These are phyloP conservation scores for Willisornis vidua DNA, from an alignment of 2,113 vertebrate genomes.

Conservation along the genomic window DNA sequence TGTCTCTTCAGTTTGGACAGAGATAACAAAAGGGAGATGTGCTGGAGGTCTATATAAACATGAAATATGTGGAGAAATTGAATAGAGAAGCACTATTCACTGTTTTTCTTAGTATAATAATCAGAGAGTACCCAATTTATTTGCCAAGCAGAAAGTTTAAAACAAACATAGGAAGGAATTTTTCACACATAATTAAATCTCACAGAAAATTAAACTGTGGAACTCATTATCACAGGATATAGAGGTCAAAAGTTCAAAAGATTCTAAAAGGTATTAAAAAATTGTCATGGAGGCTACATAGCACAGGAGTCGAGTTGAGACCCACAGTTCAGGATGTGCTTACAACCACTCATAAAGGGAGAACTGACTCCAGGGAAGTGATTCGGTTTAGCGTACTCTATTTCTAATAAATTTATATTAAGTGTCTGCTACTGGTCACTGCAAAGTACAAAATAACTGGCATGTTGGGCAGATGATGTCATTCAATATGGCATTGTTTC, in stretches of 20 bases:
- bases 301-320: neutral
- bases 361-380: neutral
- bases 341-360: neutral
- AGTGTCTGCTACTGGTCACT: neutral
- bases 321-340: neutral
- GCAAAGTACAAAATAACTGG: neutral
- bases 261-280: neutral
- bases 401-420: neutral
- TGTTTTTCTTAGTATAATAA: neutral
- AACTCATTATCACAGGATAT: neutral
- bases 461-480: neutral
- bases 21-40: neutral
- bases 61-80: neutral
- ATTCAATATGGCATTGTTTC: neutral
- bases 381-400: neutral
- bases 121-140: slow-evolving; percentile 14
- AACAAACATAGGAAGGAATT: slow-evolving; percentile 29
- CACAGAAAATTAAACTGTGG: slow-evolving; percentile 11
- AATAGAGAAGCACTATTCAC: neutral
- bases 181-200: slow-evolving; percentile 40
- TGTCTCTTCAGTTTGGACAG: neutral
- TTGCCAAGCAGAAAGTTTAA: slow-evolving; percentile 22
- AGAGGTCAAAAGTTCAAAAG: slow-evolving; percentile 28
- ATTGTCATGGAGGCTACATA: neutral
- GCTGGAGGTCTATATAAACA: neutral